These are phyloP conservation scores for Pilophorus perplexus DNA, from an alignment of 2,888 invertebrate species.

Conservation along the genomic window DNA sequence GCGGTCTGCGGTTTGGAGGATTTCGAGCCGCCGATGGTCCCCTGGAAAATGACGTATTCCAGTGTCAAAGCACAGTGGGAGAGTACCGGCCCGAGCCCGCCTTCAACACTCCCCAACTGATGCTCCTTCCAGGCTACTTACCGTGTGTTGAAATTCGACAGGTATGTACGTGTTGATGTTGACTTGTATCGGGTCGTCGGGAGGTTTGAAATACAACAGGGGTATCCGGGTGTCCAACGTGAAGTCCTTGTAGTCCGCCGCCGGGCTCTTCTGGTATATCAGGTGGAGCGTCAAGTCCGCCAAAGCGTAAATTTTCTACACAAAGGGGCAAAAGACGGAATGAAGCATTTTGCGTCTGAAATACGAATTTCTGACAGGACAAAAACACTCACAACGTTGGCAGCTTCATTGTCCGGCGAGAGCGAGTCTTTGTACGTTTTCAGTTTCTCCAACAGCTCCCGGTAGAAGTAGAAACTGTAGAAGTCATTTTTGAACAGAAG, in stretches of 20 bases:
- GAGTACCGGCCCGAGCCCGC: too few relatives aligned
- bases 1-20: constrained; percentile 13
- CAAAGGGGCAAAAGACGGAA: too few relatives aligned
- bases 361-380: too few relatives aligned
- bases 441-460: constrained; percentile 88
- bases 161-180: constrained; percentile 81
- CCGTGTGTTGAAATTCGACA: constrained; percentile 66
- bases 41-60: constrained; percentile 5
- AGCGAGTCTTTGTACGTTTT: constrained; percentile 90
- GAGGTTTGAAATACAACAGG: constrained; percentile 83
- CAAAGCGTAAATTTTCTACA: constrained; percentile 91
- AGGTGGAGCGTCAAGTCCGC: constrained; percentile 93
- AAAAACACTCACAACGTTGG: constrained; percentile 74
- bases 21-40: constrained; percentile 31
- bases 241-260: constrained; percentile 86
- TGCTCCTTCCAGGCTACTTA: constrained; percentile 33
- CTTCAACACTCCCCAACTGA: too few relatives aligned
- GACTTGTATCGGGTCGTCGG: constrained; percentile 60
- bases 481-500: constrained; percentile 89
- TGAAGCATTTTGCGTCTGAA: too few relatives aligned
- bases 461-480: constrained; percentile 93
- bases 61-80: background rate
- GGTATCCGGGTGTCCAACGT: constrained; percentile 83
- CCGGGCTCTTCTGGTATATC: constrained; percentile 80
- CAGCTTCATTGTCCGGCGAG: constrained; percentile 74